Evolutionary conservation across 2,113 vertebrate genomes (phyloP), one percentile per base, ranked within the genome.

Genomic region (Gasterosteus nipponicus): DNA sequence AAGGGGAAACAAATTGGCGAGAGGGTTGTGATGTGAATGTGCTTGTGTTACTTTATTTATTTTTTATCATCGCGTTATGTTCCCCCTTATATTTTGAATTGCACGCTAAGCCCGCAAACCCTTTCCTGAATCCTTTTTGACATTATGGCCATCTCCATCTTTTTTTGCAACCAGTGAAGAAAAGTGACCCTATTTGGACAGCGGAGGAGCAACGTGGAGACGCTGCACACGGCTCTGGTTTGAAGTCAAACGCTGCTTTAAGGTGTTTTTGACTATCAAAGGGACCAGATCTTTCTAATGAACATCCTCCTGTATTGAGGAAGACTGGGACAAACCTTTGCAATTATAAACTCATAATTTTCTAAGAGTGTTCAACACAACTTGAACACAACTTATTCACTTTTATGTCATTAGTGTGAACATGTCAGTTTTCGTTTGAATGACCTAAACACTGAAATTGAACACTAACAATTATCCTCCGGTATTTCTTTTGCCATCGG

Each of bases 391-490:
- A 26, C 22, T 26, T 26, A 26, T 18, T 12, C 16, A 18, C 46
- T 18, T 42, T 16, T 18, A 18, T 47, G 49, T 51, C 49, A 51
- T 51, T 51, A 51, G 49, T n/a, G n/a, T 51, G 1, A n/a, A 51
- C n/a, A 51, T n/a, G 49, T 51, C 3, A 51, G 49, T 47, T 56
- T 29, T 49, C 7, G 39, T 18, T 9, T 38, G 56, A 51, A 62
- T 33, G 5, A 18, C 26, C 16, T 5, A 5, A 10, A n/a, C 6
- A n/a, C 10, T n/a, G 18, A n/a, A 3, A 22, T 29, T 66, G 31
- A 51, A n/a, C 16, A 26, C 60, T 47, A 18, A 72, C 68, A 7
- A 47, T 64, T 65, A 67, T 46, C 9, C 26, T 70, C n/a, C 35
- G 0, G 14, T 67, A 62, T 67, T 74, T 77, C 42, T 78, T 64